phyloP scores from a whole-genome alignment of 37 sponge, comb jelly and placozoan genomes.

The Chondrosia reniformis region DNA sequence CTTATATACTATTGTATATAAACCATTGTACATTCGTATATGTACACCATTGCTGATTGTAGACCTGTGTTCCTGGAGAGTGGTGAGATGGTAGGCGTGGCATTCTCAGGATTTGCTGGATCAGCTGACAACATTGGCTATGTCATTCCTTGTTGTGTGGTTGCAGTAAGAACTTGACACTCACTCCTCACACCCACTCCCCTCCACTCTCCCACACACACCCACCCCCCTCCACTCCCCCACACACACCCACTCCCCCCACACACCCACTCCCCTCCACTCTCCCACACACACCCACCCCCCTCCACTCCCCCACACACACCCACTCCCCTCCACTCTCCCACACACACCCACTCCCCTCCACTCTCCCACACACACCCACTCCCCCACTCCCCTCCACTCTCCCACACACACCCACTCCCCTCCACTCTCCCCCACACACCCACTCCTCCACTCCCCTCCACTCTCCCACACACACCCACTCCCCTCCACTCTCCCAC shows the following conservation, averaged over 20 bases:
- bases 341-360: background rate
- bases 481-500: background rate
- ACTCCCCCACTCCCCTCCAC: background rate
- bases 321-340: conserved; percentile 7
- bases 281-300: background rate
- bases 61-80: conserved; percentile 21
- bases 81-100: conserved; percentile 15
- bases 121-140: conserved; percentile 18
- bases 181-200: background rate
- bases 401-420: conserved; percentile 5
- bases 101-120: conserved; percentile 19
- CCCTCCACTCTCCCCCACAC: conserved; percentile 5
- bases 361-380: background rate
- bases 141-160: conserved; percentile 12
- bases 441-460: background rate
- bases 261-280: background rate
- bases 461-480: background rate
- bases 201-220: background rate
- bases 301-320: background rate
- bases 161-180: background rate
- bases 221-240: background rate
- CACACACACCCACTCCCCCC: background rate
- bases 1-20: background rate
- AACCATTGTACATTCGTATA: background rate
- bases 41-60: background rate